These are phyloP conservation scores for Idaea aversata DNA, from an alignment of 2,888 invertebrate species.

Conservation along the genomic window DNA sequence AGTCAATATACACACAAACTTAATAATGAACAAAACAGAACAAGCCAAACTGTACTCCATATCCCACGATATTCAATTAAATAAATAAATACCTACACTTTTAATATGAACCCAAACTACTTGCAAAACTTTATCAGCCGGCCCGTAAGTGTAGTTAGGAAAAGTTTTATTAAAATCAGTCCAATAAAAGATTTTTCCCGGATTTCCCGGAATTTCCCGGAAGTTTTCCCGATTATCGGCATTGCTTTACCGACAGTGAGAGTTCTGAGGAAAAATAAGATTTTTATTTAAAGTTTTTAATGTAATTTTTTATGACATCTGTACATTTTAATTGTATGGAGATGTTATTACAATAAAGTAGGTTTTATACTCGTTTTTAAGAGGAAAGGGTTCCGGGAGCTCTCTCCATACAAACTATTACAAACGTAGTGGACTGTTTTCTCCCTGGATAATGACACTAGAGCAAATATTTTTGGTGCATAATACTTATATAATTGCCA, in stretches of 20 bases:
- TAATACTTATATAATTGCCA: too few species aligned
- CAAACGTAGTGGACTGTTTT: too few species aligned
- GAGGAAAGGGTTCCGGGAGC: too few species aligned
- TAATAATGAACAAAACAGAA: too few species aligned
- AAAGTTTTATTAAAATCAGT: slow-evolving; percentile 30
- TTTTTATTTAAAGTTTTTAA: slow-evolving; percentile 22
- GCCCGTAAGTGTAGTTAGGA: slow-evolving; percentile 5
- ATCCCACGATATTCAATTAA: not conserved
- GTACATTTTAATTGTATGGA: slow-evolving; percentile 4
- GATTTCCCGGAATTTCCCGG: slow-evolving; percentile 9
- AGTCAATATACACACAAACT: too few species aligned
- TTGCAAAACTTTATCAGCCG: not conserved
- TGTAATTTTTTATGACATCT: slow-evolving; percentile 22
- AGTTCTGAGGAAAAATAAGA: slow-evolving; percentile 19
- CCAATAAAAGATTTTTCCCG: slow-evolving; percentile 23
- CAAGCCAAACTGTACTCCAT: too few species aligned
- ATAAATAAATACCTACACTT: not conserved
- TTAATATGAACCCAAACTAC: not conserved
- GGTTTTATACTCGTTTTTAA: too few species aligned
- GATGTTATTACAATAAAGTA: not conserved
- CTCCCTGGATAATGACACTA: too few species aligned
- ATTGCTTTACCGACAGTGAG: not conserved
- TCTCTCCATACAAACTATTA: too few species aligned
- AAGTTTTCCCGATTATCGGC: slow-evolving; percentile 4
- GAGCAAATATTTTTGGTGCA: too few species aligned